Base-by-base conservation (phyloP, 2,113 vertebrate genomes). In the Pleuronectes platessa region DNA sequence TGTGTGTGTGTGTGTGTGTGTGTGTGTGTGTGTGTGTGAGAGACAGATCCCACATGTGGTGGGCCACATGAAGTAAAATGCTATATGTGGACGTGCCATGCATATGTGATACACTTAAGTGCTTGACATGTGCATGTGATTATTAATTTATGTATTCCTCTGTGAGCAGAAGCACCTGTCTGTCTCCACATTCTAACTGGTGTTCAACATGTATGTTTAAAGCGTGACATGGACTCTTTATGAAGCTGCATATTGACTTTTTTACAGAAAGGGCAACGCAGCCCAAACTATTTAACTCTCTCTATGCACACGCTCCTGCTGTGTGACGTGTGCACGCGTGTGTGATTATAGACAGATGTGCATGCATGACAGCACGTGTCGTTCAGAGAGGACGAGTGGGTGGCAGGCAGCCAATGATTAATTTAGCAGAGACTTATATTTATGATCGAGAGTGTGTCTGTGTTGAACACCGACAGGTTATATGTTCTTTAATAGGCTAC, bases 371-470 rank as follows among this genome's bases (percentile, higher is more conserved):
- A 71, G 26, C 71, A 56, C 68, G 63, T 55, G 42, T 76, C 42
- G 59, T 51, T 62, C 63, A 64, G 61, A 74, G n/a, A 59, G 63
- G 35, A 61, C 56, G 42, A 61, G 64, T 45, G 61, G 61, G 49
- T 53, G 60, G 51, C 45, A 27, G 20, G 62, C 18, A 42, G 35
- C n/a, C 4, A 1, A 53, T 79, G 71, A 84, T 78, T 82, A 21
- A 89, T 86, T 81, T 76, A 81, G 82, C 61, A 76, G 74, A 54
- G 21, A 53, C 75, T 67, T 61, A 26, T 24, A 23, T 78, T 37
- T 66, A 60, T 51, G 68, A 70, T 45, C 37, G n/a, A 63, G 54
- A 56, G 76, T 35, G 45, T 69, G 54, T 76, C 47, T 42, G 68
- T 40, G 15, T 53, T 23, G 53, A 51, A n/a, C 20, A 45, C 74